Evolutionary conservation across 2,113 vertebrate genomes (phyloP), one percentile per base, ranked within the genome.

Genomic region (Conger conger): DNA sequence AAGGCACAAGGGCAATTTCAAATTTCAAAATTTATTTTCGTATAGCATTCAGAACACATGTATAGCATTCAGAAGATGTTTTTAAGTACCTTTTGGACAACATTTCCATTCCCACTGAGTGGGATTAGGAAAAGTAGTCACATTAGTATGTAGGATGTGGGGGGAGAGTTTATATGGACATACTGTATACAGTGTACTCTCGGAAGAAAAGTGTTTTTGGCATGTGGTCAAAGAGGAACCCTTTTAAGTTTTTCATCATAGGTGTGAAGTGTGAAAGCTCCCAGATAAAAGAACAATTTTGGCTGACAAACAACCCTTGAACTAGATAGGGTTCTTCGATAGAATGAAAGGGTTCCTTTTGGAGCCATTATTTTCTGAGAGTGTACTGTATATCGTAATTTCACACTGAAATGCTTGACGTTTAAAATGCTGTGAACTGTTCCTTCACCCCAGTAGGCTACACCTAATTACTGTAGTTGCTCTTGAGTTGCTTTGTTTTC

Each of bases 401-500:
- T 33, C 68, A 33, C 15, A 11, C n/a, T n/a, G 13, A 76, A 76
- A 83, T 68, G 84, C 53, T 42, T 82, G 89, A 88, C 91, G 85
- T 86, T 82, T 18, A 82, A 27, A 83, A 76, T 20, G 54, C 77
- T 63, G 80, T 80, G 63, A 81, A 57, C 73, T n/a, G 89, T 84
- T 68, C 85, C 86, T 83, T 88, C 76, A 3, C 89, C 89, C 81
- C 1, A 73, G 16, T 82, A 83, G 86, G 84, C 85, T 23, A 79
- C 37, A 68, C 86, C 86, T 93, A 90, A 93, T 93, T 91, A n/a
- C n/a, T n/a, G n/a, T n/a, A 90, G 86, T 86, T 11, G 84, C 90
- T 88, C 88, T 91, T 88, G 88, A 73, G 79, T 86, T 86, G 85
- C 88, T 80, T 90, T 85, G 86, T 91, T 93, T 89, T 80, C 42